These are phyloP conservation scores for Molorchus minor DNA, from an alignment of 2,888 invertebrate genomes.

Conservation along the genomic window DNA sequence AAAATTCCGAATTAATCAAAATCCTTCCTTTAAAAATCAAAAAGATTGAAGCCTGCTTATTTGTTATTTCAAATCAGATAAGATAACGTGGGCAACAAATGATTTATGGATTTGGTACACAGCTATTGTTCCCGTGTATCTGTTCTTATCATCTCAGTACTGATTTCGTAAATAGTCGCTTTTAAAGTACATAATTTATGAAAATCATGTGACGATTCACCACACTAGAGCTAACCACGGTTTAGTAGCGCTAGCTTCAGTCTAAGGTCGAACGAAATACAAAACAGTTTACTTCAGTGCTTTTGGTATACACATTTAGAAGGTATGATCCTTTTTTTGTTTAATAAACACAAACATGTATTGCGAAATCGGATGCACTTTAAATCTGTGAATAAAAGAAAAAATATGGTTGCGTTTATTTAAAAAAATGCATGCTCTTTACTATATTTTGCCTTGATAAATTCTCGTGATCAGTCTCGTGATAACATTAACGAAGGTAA, in stretches of 20 bases:
- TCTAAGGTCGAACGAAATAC: background rate
- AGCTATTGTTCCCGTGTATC: slow-evolving; percentile 11
- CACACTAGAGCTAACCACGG: slow-evolving; percentile 10
- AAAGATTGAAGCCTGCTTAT: too few relatives aligned
- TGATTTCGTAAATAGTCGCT: slow-evolving; percentile 36
- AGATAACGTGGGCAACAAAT: background rate
- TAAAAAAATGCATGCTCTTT: background rate
- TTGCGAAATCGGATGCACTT: too few relatives aligned
- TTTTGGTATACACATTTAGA: background rate
- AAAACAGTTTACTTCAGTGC: slow-evolving; percentile 1
- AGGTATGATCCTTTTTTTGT: slow-evolving; percentile 3
- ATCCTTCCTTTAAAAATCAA: too few relatives aligned
- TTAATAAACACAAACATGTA: too few relatives aligned
- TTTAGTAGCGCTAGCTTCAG: background rate
- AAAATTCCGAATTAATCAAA: too few relatives aligned
- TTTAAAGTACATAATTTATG: slow-evolving; percentile 35
- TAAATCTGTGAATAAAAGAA: too few relatives aligned
- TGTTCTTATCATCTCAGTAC: slow-evolving; percentile 26
- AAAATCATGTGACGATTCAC: slow-evolving; percentile 37
- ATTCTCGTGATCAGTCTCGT: background rate
- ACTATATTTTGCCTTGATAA: background rate
- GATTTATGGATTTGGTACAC: background rate
- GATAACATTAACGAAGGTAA: background rate
- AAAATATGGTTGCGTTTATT: slow-evolving; percentile 3
- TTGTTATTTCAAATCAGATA: background rate